These are phyloP conservation scores for Prionace glauca DNA, from an alignment of 2,797 vertebrate species.

Conservation along the genomic window DNA sequence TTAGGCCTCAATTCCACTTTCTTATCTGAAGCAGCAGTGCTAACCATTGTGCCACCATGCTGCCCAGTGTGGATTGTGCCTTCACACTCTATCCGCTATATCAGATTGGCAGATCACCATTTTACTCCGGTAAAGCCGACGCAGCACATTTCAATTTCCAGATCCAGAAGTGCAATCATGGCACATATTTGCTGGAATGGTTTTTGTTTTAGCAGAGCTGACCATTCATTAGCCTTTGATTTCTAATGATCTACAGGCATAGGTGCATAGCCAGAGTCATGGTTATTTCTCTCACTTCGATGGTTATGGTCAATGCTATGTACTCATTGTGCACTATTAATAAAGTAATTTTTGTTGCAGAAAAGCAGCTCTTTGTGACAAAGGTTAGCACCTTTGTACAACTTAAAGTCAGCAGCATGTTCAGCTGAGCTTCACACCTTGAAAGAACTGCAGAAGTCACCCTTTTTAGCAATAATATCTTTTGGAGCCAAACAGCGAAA, in stretches of 20 bases:
- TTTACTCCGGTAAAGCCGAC: not conserved
- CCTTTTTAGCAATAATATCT: too few relatives aligned
- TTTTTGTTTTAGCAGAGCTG: not conserved
- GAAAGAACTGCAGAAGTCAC: too few relatives aligned
- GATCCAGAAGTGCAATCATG: not conserved
- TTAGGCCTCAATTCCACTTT: too few relatives aligned
- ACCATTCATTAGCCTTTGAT: not conserved
- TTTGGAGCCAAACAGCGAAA: too few relatives aligned
- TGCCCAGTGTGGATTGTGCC: not conserved
- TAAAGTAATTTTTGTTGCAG: not conserved
- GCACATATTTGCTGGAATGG: not conserved
- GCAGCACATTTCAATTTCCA: not conserved
- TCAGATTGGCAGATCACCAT: not conserved
- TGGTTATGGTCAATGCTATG: not conserved
- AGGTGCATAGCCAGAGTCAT: not conserved
- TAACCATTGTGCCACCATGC: too few relatives aligned
- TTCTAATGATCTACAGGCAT: not conserved
- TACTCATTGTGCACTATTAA: not conserved
- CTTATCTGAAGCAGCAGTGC: too few relatives aligned
- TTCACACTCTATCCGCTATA: too few relatives aligned
- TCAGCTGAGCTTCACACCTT: too few relatives aligned
- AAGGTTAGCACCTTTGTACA: too few relatives aligned
- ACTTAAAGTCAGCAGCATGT: too few relatives aligned
- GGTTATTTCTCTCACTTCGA: not conserved
- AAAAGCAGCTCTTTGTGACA: too few relatives aligned